These are phyloP conservation scores for Chrysopa pallens DNA, from an alignment of 1,140 invertebrate genomes.

Conservation along the genomic window DNA sequence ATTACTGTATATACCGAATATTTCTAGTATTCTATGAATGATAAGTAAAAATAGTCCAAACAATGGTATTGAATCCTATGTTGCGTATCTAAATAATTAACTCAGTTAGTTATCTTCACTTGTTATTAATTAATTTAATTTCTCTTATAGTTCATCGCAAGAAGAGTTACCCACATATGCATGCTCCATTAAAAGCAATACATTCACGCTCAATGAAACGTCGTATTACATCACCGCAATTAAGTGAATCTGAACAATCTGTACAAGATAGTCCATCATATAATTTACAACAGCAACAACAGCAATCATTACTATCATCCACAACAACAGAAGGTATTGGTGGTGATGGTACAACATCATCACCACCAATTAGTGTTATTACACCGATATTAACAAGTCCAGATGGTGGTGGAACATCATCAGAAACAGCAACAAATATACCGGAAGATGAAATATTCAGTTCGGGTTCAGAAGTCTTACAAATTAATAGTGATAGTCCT, in stretches of 20 bases:
- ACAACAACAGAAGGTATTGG: background rate
- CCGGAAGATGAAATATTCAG: background rate
- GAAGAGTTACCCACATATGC: constrained; percentile 43
- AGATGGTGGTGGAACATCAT: background rate
- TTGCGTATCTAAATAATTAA: too few species aligned
- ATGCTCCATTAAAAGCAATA: constrained; percentile 36
- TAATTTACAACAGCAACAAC: constrained; percentile 7
- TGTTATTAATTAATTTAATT: background rate
- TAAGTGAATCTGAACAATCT: constrained; percentile 4
- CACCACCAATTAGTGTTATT: background rate
- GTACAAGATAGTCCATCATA: constrained; percentile 7
- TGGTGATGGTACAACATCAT: background rate
- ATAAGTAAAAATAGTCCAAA: too few species aligned
- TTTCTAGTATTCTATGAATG: too few species aligned
- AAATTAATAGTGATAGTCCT: constrained; percentile 2
- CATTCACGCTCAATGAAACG: constrained; percentile 27
- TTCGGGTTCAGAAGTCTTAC: constrained; percentile 4
- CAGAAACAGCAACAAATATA: background rate
- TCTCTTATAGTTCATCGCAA: constrained; percentile 37
- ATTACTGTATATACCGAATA: too few species aligned
- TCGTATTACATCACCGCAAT: constrained; percentile 23
- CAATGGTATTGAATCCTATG: too few species aligned
- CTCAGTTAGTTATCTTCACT: too few species aligned
- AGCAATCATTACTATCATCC: background rate
- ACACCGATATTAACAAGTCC: background rate